A percentile compares a stretch with the other conserved stretches of the same genome.
phyloP scores from a whole-genome alignment of 2,888 invertebrate species.

The Campopleginae sp. region DNA sequence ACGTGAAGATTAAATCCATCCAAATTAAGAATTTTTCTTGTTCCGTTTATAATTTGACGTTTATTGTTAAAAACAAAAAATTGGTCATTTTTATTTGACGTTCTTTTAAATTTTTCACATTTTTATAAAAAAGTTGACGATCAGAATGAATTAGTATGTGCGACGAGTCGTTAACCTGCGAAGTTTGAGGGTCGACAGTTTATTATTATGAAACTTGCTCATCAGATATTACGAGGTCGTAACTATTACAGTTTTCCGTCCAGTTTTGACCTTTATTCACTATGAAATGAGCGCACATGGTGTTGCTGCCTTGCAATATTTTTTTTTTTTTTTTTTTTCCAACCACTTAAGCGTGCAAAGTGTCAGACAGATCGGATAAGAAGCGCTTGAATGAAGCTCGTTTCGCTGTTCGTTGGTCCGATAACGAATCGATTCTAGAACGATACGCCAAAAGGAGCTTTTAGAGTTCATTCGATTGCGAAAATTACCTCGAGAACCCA shows the following conservation, averaged over 20 bases:
- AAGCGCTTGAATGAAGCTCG: constrained; percentile 63
- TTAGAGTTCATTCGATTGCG: constrained; percentile 63
- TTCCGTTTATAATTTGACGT: too few relatives aligned
- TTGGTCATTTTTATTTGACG: too few relatives aligned
- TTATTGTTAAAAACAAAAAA: too few relatives aligned
- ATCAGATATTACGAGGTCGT: background rate
- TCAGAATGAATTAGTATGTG: background rate
- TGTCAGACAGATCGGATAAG: constrained; percentile 32
- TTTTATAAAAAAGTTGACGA: background rate
- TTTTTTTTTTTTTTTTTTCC: constrained; percentile 50
- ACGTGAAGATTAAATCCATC: background rate
- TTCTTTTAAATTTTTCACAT: background rate
- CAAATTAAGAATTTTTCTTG: background rate
- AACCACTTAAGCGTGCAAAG: constrained; percentile 52
- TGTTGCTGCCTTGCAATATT: constrained; percentile 11
- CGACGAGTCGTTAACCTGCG: background rate
- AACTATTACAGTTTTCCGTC: background rate
- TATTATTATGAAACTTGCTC: background rate
- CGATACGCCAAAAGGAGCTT: constrained; percentile 61
- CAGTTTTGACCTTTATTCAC: background rate
- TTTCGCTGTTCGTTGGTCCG: constrained; percentile 67
- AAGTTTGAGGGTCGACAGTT: background rate
- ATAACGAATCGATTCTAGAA: constrained; percentile 64
- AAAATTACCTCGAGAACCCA: constrained; percentile 56
- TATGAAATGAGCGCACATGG: constrained; percentile 3